Conservation (phyloP, 2,797 vertebrate genomes). For the Eremophila alpestris region DNA sequence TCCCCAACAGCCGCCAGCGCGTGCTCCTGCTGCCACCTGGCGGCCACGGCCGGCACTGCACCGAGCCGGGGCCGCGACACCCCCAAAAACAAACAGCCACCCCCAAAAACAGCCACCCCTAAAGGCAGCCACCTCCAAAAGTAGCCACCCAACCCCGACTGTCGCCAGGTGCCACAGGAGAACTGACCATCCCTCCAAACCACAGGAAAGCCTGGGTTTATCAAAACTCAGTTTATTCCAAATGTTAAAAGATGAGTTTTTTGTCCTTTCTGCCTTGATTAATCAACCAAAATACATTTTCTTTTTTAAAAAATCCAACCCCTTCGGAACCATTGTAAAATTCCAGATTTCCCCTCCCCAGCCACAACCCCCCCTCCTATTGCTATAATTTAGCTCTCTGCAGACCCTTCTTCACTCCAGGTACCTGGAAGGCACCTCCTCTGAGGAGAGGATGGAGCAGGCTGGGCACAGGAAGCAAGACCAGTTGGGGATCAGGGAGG, state of each 20-base stretch:
- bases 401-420: not conserved
- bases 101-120: too few species aligned
- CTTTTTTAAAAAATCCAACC: not conserved
- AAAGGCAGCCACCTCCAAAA: not conserved
- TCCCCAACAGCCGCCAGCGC: not conserved
- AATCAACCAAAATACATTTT: constrained; percentile 69
- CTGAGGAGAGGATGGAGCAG: not conserved
- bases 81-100: too few species aligned
- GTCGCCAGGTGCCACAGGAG: rapidly evolving
- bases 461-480: not conserved
- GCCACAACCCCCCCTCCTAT: not conserved
- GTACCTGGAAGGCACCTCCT: not conserved
- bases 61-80: rapidly evolving
- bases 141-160: rapidly evolving
- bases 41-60: not conserved
- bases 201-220: not conserved
- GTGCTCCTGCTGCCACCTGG: constrained; percentile 16
- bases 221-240: constrained; percentile 77
- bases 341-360: not conserved
- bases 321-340: constrained; percentile 6
- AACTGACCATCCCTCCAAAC: not conserved
- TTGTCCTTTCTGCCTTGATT: not conserved
- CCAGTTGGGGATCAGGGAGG: not conserved
- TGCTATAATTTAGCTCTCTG: not conserved
- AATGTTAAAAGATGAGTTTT: constrained; percentile 68